A percentile compares a stretch with the other conserved stretches of the same genome.
Evolutionary conservation across 2,888 invertebrate species (phyloP).

Genomic region (Tridacna gigas): DNA sequence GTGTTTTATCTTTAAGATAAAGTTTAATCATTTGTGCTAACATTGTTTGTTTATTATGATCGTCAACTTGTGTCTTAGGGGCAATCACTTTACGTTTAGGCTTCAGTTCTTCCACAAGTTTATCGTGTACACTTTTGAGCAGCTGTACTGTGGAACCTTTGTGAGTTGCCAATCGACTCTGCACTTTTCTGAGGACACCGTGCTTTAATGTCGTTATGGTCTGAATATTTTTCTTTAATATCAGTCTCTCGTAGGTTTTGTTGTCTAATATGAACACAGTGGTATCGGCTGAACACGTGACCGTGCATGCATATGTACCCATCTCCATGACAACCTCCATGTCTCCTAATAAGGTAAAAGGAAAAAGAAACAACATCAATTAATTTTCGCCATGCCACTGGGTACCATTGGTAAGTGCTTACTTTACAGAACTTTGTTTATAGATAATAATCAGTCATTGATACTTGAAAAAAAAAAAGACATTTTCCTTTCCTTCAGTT

Average conservation of each 20-base stretch:
- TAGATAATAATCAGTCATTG: too few relatives aligned
- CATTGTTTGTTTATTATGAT: slow-evolving; percentile 61
- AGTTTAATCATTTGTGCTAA: slow-evolving; percentile 73
- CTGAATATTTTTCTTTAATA: slow-evolving; percentile 70
- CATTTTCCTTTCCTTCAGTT: too few relatives aligned
- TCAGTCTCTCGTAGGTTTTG: slow-evolving; percentile 79
- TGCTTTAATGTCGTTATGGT: slow-evolving; percentile 67
- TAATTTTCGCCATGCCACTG: too few relatives aligned
- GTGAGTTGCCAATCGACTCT: slow-evolving; percentile 62
- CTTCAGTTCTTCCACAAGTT: slow-evolving; percentile 66
- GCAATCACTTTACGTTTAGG: slow-evolving; percentile 49
- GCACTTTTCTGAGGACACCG: slow-evolving; percentile 68
- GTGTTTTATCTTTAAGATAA: slow-evolving; percentile 75
- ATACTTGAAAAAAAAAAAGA: too few relatives aligned
- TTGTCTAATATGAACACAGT: slow-evolving; percentile 77
- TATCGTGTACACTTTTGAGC: slow-evolving; percentile 63
- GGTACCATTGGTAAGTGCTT: too few relatives aligned
- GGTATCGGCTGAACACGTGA: slow-evolving; percentile 76
- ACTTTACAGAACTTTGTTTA: too few relatives aligned
- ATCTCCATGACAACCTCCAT: slow-evolving; percentile 73
- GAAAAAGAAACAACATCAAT: background rate
- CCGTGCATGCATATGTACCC: slow-evolving; percentile 73
- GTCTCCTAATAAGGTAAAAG: slow-evolving; percentile 68
- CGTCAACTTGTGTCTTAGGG: slow-evolving; percentile 52
- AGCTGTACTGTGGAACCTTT: slow-evolving; percentile 69